Evolutionary conservation across 2,888 invertebrate species (phyloP).

Genomic region (Drosophila siamana): DNA sequence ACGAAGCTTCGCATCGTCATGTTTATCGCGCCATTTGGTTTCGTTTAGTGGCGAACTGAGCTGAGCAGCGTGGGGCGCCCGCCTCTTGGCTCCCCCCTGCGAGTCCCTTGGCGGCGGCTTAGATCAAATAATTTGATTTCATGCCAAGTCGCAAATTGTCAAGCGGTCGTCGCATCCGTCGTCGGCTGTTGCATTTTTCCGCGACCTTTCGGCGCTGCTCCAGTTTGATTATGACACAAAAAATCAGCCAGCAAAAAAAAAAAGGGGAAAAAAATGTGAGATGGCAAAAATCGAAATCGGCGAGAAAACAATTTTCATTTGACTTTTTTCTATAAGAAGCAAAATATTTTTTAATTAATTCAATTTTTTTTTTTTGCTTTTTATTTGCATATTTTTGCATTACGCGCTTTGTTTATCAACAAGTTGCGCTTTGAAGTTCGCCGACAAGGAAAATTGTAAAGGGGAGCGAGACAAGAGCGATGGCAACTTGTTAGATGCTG

Average conservation of each 20-base stretch:
- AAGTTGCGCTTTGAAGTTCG: conserved; percentile 60
- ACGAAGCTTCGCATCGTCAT: conserved; percentile 6
- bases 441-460: conserved; percentile 47
- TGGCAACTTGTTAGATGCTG: conserved; percentile 61
- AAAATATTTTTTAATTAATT: conserved; percentile 71
- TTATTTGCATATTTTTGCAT: conserved; percentile 47
- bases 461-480: conserved; percentile 26
- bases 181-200: conserved; percentile 48
- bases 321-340: conserved; percentile 44
- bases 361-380: conserved; percentile 40
- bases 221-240: conserved; percentile 65
- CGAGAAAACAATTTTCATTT: conserved; percentile 57
- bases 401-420: conserved; percentile 64
- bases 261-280: conserved; percentile 2
- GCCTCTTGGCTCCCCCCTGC: conserved; percentile 16
- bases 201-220: conserved; percentile 59
- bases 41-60: conserved; percentile 72
- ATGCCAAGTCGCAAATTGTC: conserved; percentile 83
- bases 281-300: conserved; percentile 23
- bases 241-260: conserved; percentile 1
- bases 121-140: conserved; percentile 84
- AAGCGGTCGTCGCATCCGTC: conserved; percentile 75
- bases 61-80: conserved; percentile 19
- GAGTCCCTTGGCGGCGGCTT: conserved; percentile 66
- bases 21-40: conserved; percentile 78